These are phyloP conservation scores for Chitala chitala DNA, from an alignment of 2,113 vertebrate species.

Conservation along the genomic window DNA sequence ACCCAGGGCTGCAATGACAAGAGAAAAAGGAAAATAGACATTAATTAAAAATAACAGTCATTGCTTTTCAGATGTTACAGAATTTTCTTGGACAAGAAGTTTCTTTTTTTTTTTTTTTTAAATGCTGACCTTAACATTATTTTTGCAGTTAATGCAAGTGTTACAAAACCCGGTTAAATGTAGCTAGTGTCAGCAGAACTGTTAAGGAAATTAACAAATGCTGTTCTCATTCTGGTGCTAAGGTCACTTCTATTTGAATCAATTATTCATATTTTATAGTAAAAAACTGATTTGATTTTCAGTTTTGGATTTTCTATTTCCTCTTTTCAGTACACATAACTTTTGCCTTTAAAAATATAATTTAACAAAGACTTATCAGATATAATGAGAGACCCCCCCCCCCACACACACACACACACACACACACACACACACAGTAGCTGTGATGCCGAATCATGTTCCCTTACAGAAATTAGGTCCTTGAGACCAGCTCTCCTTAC, in stretches of 20 bases:
- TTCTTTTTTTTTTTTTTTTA: background rate
- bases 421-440: background rate
- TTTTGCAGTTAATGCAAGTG: conserved; percentile 48
- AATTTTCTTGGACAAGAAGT: too few species aligned
- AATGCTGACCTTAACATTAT: conserved; percentile 32
- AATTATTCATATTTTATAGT: too few species aligned
- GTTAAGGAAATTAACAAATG: conserved; percentile 63
- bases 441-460: background rate
- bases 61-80: background rate
- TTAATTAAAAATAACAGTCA: background rate
- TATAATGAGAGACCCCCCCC: too few species aligned
- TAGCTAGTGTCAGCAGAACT: conserved; percentile 55
- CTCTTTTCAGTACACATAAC: background rate
- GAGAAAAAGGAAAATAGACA: conserved; percentile 15
- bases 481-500: conserved; percentile 81
- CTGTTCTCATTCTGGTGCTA: conserved; percentile 43
- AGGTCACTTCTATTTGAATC: background rate
- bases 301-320: background rate
- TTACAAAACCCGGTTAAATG: conserved; percentile 27
- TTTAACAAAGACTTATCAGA: too few species aligned
- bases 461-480: conserved; percentile 67
- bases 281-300: too few species aligned
- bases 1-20: conserved; percentile 51
- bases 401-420: background rate
- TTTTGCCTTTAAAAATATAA: background rate